A percentile compares a stretch with the other conserved stretches of the same genome.
Evolutionary conservation across 2,113 vertebrate genomes (phyloP).

Genomic region (Actenoides lindsayi): DNA sequence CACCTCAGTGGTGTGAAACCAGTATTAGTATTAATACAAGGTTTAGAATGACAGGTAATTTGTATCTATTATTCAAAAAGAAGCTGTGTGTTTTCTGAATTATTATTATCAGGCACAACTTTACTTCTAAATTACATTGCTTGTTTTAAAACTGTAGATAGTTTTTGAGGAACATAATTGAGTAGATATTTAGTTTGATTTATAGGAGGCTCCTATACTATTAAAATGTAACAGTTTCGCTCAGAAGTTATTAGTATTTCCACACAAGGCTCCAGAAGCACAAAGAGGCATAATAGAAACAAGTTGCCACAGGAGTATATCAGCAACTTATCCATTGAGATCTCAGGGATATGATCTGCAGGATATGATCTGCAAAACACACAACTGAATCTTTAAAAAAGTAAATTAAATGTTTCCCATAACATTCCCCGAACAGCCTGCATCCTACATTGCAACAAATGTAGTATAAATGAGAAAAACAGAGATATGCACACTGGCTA

Average conservation of each 20-base stretch:
- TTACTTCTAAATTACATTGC: constrained; percentile 54
- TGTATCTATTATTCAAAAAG: constrained; percentile 65
- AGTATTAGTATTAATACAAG: constrained; percentile 65
- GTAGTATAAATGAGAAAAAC: neutral
- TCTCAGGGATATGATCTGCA: neutral
- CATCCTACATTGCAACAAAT: neutral
- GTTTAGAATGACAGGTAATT: constrained; percentile 61
- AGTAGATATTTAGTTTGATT: constrained; percentile 33
- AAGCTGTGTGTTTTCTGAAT: constrained; percentile 48
- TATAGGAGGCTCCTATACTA: neutral
- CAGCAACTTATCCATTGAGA: neutral
- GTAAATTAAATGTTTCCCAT: constrained; percentile 19
- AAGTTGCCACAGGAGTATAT: neutral
- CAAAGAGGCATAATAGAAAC: neutral
- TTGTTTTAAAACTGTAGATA: constrained; percentile 55
- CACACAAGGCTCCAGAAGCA: constrained; percentile 3
- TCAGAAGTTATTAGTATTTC: constrained; percentile 2
- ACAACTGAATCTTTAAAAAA: constrained; percentile 1
- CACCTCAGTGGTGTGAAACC: constrained; percentile 51
- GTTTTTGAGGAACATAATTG: constrained; percentile 43
- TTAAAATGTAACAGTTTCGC: constrained; percentile 24
- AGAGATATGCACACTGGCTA: neutral
- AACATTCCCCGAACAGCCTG: neutral
- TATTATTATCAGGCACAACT: constrained; percentile 40
- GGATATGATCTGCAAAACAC: neutral